Percentiles rank a stretch among this genome's conserved stretches.
These are phyloP conservation scores for Panagrolaimus sp. DNA, from an alignment of 1,140 invertebrate species.

Conservation along the genomic window DNA sequence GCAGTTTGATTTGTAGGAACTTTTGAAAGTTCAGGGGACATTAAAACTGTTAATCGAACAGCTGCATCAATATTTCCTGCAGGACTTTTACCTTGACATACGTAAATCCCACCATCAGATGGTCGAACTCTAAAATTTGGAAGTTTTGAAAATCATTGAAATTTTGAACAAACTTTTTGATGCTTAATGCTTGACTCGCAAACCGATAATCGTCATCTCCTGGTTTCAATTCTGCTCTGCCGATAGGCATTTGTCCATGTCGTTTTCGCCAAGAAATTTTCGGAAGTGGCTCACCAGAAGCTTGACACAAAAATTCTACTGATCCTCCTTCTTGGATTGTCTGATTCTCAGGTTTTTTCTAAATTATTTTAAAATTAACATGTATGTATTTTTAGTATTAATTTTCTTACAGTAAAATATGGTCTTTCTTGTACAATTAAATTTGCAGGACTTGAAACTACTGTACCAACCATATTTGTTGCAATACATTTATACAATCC, in stretches of 20 bases:
- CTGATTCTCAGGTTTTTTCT: constrained; percentile 4
- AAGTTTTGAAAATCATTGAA: too few species aligned
- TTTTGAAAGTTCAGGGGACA: constrained; percentile 1
- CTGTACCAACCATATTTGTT: constrained; percentile 12
- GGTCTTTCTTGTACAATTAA: constrained; percentile 11
- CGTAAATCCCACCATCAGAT: constrained; percentile 1
- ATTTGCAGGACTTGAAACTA: constrained; percentile 6
- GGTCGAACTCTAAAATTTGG: not conserved
- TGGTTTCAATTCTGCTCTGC: not conserved
- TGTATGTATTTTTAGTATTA: not conserved
- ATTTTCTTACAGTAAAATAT: constrained; percentile 4
- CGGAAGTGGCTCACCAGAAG: constrained; percentile 14
- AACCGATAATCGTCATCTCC: not conserved
- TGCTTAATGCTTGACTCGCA: constrained; percentile 13
- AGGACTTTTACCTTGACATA: constrained; percentile 12
- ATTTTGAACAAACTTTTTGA: not conserved
- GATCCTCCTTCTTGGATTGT: not conserved
- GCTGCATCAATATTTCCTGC: constrained; percentile 11
- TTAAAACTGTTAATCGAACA: constrained; percentile 6
- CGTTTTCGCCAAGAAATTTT: constrained; percentile 10
- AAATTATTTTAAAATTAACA: not conserved
- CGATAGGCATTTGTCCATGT: constrained; percentile 8
- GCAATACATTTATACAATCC: constrained; percentile 21
- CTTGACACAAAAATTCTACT: constrained; percentile 13
- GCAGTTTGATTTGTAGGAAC: not conserved